These are phyloP conservation scores for Psilanteris sp. DNA, from an alignment of 1,140 invertebrate genomes.

Conservation along the genomic window DNA sequence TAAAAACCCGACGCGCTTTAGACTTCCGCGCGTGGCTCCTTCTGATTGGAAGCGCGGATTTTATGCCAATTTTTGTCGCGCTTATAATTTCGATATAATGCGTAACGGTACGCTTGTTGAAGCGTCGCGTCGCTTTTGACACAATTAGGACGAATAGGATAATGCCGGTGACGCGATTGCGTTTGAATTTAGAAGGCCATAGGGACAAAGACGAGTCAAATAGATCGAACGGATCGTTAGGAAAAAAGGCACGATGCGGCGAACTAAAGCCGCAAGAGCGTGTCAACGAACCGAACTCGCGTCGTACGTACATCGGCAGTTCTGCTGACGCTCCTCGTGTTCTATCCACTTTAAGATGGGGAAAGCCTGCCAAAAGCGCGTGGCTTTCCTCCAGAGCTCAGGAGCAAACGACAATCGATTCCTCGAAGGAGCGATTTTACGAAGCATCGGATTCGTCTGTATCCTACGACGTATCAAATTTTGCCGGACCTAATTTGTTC, in stretches of 20 bases:
- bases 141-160: conserved; percentile 1
- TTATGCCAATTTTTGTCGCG: too few species aligned
- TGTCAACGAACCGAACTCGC: conserved; percentile 62
- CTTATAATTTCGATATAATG: too few species aligned
- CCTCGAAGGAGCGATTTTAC: conserved; percentile 28
- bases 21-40: too few species aligned
- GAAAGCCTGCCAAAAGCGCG: conserved; percentile 62
- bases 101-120: too few species aligned
- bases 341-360: conserved; percentile 74
- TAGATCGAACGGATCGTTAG: neutral
- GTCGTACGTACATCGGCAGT: conserved; percentile 25
- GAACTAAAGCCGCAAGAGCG: conserved; percentile 28
- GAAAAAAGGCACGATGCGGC: conserved; percentile 5
- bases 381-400: conserved; percentile 42
- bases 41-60: too few species aligned
- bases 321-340: conserved; percentile 30
- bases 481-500: too few species aligned
- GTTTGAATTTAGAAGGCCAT: conserved; percentile 6
- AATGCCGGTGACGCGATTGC: neutral
- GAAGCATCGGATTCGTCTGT: conserved; percentile 44
- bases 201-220: conserved; percentile 16
- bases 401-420: conserved; percentile 43
- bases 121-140: neutral
- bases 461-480: conserved; percentile 22
- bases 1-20: conserved; percentile 36